These are phyloP conservation scores for Forpus xanthops DNA, from an alignment of 2,797 vertebrate species.

Conservation along the genomic window DNA sequence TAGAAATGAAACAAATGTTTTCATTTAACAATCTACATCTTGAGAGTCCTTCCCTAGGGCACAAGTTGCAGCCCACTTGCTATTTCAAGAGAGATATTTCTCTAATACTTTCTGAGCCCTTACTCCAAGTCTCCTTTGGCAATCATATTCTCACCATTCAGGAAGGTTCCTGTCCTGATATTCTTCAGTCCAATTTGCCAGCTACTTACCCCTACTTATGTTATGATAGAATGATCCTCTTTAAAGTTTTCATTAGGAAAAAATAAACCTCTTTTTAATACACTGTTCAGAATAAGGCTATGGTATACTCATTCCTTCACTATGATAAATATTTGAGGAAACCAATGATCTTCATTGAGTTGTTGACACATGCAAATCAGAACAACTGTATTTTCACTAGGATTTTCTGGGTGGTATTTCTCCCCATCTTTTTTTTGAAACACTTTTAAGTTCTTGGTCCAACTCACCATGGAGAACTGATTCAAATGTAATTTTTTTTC, in stretches of 20 bases:
- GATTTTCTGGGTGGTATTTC: neutral
- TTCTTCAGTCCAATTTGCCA: neutral
- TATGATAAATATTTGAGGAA: neutral
- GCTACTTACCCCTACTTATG: neutral
- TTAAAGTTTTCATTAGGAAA: neutral
- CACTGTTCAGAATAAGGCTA: neutral
- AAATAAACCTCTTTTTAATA: neutral
- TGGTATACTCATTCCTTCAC: neutral
- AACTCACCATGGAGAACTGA: neutral
- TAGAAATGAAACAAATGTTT: constrained; percentile 34
- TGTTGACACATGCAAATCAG: neutral
- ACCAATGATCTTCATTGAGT: neutral
- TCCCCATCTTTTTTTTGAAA: neutral
- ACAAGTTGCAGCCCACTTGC: neutral
- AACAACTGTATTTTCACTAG: neutral
- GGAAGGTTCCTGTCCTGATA: neutral
- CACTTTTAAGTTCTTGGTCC: neutral
- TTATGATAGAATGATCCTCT: neutral
- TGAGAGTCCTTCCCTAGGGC: neutral
- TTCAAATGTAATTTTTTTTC: fast-evolving
- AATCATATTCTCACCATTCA: neutral
- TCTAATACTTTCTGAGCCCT: neutral
- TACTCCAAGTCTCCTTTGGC: neutral
- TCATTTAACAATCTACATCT: neutral
- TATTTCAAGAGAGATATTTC: neutral